Conservation (phyloP, 2,113 vertebrate genomes). For the Anhinga rufa region DNA sequence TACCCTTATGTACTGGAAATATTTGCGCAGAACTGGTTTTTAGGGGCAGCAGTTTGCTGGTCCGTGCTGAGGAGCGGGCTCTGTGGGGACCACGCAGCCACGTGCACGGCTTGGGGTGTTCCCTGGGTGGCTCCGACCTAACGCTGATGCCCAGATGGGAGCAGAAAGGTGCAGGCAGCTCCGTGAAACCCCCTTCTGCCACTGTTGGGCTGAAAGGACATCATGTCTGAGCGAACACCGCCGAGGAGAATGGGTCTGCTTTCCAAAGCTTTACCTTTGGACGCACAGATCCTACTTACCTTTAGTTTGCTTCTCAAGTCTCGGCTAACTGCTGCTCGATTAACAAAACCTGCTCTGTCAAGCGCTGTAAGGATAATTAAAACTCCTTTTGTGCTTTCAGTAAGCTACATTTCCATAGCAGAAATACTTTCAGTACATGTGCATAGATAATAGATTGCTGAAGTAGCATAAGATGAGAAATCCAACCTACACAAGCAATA, state of each 20-base stretch:
- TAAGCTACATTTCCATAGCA: neutral
- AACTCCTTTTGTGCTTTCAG: neutral
- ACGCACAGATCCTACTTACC: fast-evolving
- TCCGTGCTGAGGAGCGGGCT: fast-evolving
- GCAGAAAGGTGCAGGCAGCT: neutral
- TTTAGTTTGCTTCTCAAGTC: neutral
- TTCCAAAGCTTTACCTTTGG: neutral
- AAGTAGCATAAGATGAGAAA: neutral
- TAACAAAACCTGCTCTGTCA: neutral
- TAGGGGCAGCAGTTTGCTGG: neutral
- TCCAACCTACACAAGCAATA: neutral
- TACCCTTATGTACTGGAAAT: fast-evolving
- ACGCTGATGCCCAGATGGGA: neutral
- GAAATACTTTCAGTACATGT: neutral
- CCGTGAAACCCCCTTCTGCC: neutral
- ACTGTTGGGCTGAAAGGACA: too few species aligned
- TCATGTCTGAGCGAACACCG: fast-evolving
- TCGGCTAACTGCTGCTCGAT: neutral
- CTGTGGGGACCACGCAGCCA: too few species aligned
- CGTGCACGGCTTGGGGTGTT: fast-evolving
- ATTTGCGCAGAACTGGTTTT: too few species aligned
- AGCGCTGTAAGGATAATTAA: neutral
- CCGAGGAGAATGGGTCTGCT: neutral
- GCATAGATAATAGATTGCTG: neutral
- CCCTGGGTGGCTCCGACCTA: neutral